Conservation (phyloP, 1,140 invertebrate genomes). For the Cotesia chilonis region DNA sequence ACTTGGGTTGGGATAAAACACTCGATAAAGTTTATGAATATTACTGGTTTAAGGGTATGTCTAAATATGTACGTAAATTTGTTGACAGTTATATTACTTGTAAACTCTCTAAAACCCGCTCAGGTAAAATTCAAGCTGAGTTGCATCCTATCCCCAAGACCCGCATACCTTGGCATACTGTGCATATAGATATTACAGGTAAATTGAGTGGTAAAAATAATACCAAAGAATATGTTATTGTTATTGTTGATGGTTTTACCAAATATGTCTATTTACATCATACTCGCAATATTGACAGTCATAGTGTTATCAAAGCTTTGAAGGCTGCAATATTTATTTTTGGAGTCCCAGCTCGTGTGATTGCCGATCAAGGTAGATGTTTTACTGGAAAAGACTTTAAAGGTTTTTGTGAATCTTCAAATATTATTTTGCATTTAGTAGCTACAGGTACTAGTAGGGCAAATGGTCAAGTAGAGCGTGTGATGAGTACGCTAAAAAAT, state of each 20-base stretch:
- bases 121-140: constrained; percentile 32
- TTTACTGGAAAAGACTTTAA: constrained; percentile 50
- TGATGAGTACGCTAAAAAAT: too few relatives aligned
- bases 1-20: too few relatives aligned
- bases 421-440: constrained; percentile 19
- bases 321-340: constrained; percentile 42
- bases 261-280: constrained; percentile 31
- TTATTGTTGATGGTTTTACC: constrained; percentile 54
- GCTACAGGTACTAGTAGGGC: constrained; percentile 8
- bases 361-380: constrained; percentile 51
- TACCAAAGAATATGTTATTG: constrained; percentile 45
- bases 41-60: constrained; percentile 49
- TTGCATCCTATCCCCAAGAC: constrained; percentile 43
- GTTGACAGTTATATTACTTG: constrained; percentile 45
- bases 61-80: constrained; percentile 42
- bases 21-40: constrained; percentile 25
- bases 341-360: constrained; percentile 44
- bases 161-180: constrained; percentile 20
- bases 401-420: constrained; percentile 44
- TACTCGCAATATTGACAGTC: constrained; percentile 17
- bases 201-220: constrained; percentile 40
- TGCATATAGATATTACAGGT: constrained; percentile 41
- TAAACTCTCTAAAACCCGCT: constrained; percentile 40
- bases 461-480: constrained; percentile 23
- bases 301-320: constrained; percentile 14